Conservation (phyloP, 1,140 invertebrate genomes). For the Diachasmimorpha longicaudata region DNA sequence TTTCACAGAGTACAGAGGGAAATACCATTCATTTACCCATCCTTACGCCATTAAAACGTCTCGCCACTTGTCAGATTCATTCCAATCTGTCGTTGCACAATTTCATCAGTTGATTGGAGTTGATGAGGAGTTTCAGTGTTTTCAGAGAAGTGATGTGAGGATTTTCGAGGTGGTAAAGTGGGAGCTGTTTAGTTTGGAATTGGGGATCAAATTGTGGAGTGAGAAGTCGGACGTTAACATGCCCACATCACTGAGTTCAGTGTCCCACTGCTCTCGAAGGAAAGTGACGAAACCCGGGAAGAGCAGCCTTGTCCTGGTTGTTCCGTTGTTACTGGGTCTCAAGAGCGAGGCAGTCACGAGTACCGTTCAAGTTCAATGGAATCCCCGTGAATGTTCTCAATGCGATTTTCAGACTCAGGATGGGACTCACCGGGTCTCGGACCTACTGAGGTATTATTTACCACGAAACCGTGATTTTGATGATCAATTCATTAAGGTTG, state of each 20-base stretch:
- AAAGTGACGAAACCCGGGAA: slow-evolving; percentile 20
- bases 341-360: slow-evolving; percentile 13
- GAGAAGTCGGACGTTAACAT: slow-evolving; percentile 1
- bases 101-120: too few relatives aligned
- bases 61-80: not conserved
- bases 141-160: not conserved
- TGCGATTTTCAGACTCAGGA: slow-evolving; percentile 33
- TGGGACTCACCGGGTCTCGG: slow-evolving; percentile 42
- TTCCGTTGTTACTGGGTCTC: slow-evolving; percentile 20
- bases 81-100: too few relatives aligned
- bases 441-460: slow-evolving; percentile 45
- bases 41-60: not conserved
- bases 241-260: slow-evolving; percentile 4
- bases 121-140: not conserved
- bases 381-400: slow-evolving; percentile 17
- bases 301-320: slow-evolving; percentile 20
- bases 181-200: not conserved
- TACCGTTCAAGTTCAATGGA: slow-evolving; percentile 19
- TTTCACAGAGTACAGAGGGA: slow-evolving; percentile 35
- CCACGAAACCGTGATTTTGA: not conserved
- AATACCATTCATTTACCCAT: not conserved
- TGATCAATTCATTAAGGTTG: not conserved
- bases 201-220: not conserved
- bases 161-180: not conserved
- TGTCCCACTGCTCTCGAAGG: slow-evolving; percentile 15